Evolutionary conservation across 2,888 invertebrate species (phyloP).

Genomic region (Cheilosia vernalis): DNA sequence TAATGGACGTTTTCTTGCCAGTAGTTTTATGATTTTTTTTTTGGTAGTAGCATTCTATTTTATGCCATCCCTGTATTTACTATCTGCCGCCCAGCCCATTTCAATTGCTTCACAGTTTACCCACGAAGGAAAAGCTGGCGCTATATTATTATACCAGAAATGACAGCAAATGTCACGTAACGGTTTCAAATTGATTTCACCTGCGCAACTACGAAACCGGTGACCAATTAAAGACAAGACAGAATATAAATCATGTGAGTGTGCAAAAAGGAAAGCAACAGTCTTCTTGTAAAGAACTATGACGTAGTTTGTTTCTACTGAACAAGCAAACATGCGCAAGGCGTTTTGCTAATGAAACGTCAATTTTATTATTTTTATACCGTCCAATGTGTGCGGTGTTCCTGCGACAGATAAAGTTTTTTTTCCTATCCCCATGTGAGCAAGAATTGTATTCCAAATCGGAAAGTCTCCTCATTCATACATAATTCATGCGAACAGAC

Average conservation of each 20-base stretch:
- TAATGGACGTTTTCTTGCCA: no score
- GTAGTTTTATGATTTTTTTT: no score
- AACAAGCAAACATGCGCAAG: not conserved
- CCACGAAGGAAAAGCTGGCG: not conserved
- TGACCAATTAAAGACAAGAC: not conserved
- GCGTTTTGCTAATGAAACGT: conserved; percentile 12
- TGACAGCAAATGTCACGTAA: not conserved
- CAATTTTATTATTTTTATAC: conserved; percentile 2
- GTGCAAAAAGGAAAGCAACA: not conserved
- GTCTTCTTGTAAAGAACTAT: not conserved
- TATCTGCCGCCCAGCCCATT: no score
- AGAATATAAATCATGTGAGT: not conserved
- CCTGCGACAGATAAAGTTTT: conserved; percentile 19
- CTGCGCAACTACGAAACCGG: conserved; percentile 1
- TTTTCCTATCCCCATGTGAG: conserved; percentile 5
- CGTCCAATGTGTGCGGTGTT: conserved; percentile 2
- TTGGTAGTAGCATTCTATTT: not conserved
- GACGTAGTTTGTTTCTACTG: not conserved
- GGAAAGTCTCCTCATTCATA: not conserved
- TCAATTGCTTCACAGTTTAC: not conserved
- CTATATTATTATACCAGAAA: not conserved
- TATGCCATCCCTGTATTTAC: not conserved
- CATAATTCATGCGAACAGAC: conserved; percentile 58
- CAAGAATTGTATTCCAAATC: conserved; percentile 1
- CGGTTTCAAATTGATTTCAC: not conserved